Conservation (phyloP, 1,140 invertebrate genomes). For the Pachypeltis micranthus region DNA sequence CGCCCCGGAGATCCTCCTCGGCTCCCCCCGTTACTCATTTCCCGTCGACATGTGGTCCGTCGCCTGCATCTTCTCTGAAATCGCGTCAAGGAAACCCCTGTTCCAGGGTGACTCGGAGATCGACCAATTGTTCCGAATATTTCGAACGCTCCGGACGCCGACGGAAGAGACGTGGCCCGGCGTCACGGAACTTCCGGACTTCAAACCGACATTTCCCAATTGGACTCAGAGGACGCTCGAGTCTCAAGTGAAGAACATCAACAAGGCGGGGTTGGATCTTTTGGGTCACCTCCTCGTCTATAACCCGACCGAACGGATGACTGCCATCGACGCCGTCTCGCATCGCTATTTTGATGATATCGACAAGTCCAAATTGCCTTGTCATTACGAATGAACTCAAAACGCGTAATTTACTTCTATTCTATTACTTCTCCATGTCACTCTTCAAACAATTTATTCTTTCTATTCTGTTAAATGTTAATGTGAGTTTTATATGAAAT, state of each 20-base stretch:
- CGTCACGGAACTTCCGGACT: slow-evolving; percentile 47
- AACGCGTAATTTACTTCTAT: too few species aligned
- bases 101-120: slow-evolving; percentile 95
- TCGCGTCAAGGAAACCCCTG: slow-evolving; percentile 78
- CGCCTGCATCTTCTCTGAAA: slow-evolving; percentile 93
- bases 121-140: slow-evolving; percentile 88
- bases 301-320: slow-evolving; percentile 61
- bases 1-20: slow-evolving; percentile 92
- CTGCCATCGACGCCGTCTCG: slow-evolving; percentile 51
- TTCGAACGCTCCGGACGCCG: slow-evolving; percentile 51
- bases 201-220: slow-evolving; percentile 65
- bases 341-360: slow-evolving; percentile 67
- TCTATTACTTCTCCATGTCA: too few species aligned
- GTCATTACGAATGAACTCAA: too few species aligned
- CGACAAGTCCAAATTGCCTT: slow-evolving; percentile 45
- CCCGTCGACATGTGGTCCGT: slow-evolving; percentile 95
- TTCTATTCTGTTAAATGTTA: too few species aligned
- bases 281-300: slow-evolving; percentile 63
- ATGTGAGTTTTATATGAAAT: too few species aligned
- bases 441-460: too few species aligned
- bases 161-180: slow-evolving; percentile 50
- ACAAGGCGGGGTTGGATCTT: slow-evolving; percentile 54
- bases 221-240: slow-evolving; percentile 61
- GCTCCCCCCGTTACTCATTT: slow-evolving; percentile 77
- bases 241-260: slow-evolving; percentile 46